phyloP scores from a whole-genome alignment of 2,113 vertebrate species.

The Atractosteus spatula region DNA sequence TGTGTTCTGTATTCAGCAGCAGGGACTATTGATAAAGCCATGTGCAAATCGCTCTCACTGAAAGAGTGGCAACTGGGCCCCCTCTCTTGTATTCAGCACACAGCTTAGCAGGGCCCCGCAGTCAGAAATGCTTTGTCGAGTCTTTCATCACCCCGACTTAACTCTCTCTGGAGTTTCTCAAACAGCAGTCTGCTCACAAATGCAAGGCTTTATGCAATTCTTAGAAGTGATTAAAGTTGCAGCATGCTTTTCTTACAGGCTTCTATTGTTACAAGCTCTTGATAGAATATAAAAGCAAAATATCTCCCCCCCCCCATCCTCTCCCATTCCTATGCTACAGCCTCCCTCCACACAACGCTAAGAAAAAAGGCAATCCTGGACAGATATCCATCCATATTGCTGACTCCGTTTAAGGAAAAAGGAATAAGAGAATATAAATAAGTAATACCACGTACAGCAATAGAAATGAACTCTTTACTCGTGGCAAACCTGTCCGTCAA shows the following conservation, averaged over 20 bases:
- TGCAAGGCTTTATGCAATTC: slow-evolving; percentile 18
- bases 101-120: slow-evolving; percentile 49
- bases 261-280: slow-evolving; percentile 4
- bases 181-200: slow-evolving; percentile 25
- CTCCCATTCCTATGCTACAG: neutral
- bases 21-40: slow-evolving; percentile 65
- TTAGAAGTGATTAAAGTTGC: slow-evolving; percentile 28
- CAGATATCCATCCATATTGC: no score
- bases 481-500: no score
- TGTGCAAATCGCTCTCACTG: slow-evolving; percentile 57
- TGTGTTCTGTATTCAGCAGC: slow-evolving; percentile 67
- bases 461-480: no score
- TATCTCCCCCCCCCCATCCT: neutral
- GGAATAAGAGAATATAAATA: no score
- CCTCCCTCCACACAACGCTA: neutral
- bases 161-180: slow-evolving; percentile 42
- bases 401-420: no score
- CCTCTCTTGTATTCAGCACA: slow-evolving; percentile 50
- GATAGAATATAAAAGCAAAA: slow-evolving; percentile 6
- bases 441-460: no score
- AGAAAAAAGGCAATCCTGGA: neutral
- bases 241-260: slow-evolving; percentile 16
- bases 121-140: slow-evolving; percentile 58
- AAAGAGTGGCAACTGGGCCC: slow-evolving; percentile 53
- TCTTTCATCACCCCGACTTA: slow-evolving; percentile 55